Conservation (phyloP, 2,888 invertebrate genomes). For the Thymelicus sylvestris region DNA sequence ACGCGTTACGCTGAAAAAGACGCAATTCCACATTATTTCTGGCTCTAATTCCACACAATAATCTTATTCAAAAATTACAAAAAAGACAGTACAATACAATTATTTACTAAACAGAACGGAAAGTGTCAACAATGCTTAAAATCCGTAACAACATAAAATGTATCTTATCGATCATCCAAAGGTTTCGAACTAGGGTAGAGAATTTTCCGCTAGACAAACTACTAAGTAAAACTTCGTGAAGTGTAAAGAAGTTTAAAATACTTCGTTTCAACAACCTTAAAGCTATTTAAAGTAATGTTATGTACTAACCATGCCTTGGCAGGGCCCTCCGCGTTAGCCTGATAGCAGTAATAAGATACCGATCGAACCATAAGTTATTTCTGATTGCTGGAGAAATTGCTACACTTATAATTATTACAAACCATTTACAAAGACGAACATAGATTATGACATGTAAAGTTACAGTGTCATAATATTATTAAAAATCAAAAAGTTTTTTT, state of each 20-base stretch:
- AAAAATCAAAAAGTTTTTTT: too few species aligned
- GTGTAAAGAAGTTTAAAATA: not conserved
- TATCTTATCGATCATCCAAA: too few species aligned
- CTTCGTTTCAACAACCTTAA: constrained; percentile 14
- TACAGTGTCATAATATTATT: too few species aligned
- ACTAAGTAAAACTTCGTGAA: not conserved
- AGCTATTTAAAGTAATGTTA: constrained; percentile 19
- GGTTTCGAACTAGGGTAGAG: not conserved
- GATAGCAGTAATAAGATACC: constrained; percentile 25
- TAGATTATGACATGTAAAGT: not conserved
- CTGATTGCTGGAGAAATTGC: constrained; percentile 25
- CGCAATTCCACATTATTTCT: too few species aligned
- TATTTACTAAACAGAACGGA: too few species aligned
- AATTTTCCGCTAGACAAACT: not conserved
- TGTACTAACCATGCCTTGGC: constrained; percentile 11
- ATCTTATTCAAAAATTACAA: too few species aligned
- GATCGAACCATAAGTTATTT: constrained; percentile 30
- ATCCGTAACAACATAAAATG: too few species aligned
- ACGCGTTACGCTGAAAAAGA: too few species aligned
- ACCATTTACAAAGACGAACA: constrained; percentile 10
- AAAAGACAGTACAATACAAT: too few species aligned
- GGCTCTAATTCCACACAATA: too few species aligned
- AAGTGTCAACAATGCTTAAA: too few species aligned
- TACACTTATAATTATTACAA: constrained; percentile 25
- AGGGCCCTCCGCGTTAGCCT: constrained; percentile 15